Evolutionary conservation across 2,113 vertebrate genomes (phyloP), one percentile per base, ranked within the genome.

Genomic region (Pluvialis apricaria): DNA sequence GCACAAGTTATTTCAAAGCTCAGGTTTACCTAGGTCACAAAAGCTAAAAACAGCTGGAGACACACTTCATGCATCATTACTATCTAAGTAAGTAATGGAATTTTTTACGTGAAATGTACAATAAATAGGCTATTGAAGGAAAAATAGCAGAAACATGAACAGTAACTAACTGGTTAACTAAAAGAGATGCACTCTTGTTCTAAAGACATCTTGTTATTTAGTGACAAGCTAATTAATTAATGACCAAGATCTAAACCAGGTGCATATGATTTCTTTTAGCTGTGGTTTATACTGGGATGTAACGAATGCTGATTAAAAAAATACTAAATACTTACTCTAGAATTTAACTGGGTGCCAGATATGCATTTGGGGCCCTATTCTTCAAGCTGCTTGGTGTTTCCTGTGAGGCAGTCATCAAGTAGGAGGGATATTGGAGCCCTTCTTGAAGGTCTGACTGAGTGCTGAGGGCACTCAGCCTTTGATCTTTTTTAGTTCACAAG

Each of bases 401-500:
- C 90, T 95, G 60, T 60, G 64, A 88, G 81, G 49, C 66, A 95
- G 64, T 45, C 90, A 81, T 75, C 92, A 95, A 15, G 79, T 54
- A 47, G 45, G 11, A 88, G 76, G 64, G 55, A 70, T 90, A 81
- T 18, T 92, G 60, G 85, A 96, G 32, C 28, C 87, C 22, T 80
- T 82, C 87, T 90, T 81, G 68, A 95, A 85, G 58, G 76, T 94
- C 90, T 96, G 62, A 94, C 75, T 77, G 90, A 85, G 44, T 77
- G 82, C 31, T 93, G 68, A 90, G 88, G 71, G 64, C 55, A 64
- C 31, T 64, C 40, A 91, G 90, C 40, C 82, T 97, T 96, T 96
- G 93, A 93, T 96, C 90, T 94, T 92, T 94, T 85, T 82, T 62
- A 70, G 82, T 73, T 95, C 82, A 83, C 68, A 78, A 83, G 88